Base-by-base conservation (phyloP, 2,113 vertebrate species). In the Xenotilapia caudafasciata region DNA sequence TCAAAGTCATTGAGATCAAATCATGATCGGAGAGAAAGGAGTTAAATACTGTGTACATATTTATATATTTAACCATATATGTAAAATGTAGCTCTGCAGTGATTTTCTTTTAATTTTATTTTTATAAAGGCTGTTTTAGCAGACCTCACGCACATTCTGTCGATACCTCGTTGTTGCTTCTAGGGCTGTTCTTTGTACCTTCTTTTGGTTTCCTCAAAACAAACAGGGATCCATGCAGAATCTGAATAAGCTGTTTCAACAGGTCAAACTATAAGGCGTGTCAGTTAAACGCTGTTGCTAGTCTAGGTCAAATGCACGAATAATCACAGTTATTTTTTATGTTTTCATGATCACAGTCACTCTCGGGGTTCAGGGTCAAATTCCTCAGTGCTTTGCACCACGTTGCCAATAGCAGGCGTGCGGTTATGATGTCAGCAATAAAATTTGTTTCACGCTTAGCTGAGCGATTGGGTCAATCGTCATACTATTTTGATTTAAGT, bases 1-100 rank as follows among this genome's bases (percentile, higher is more conserved):
- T 98, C 84, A 97, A 97, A 91, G 97, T 99, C 84, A 97, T 98
- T 33, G 97, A 98, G 92, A 98, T 95, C 90, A 96, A 93, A 91
- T 96, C 96, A 14, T 96, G 87, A 96, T 81, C 3, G 58, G 40
- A 68, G 11, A 10, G 80, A 82, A 80, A 81, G 82, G 31, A 21
- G 54, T 62, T 42, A 60, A 42, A 83, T 51, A 23, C 9, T 49
- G 5, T 93, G 88, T 93, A 93, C 82, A 93, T 83, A 80, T 55
- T 23, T 90, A 58, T 47, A 62, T 91, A 90, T 91, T 55, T 84
- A 92, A 83, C 28, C 56, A 79, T 28, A 42, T 23, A 11, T 58
- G 75, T 54, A 40, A 85, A 38, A 26, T 2, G 4, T 47, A 77
- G 82, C 33, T 73, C 11, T 86, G 83, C 60, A 73, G 62, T 82